These are phyloP conservation scores for Leucoptera coffeella DNA, from an alignment of 2,888 invertebrate species.

Conservation along the genomic window DNA sequence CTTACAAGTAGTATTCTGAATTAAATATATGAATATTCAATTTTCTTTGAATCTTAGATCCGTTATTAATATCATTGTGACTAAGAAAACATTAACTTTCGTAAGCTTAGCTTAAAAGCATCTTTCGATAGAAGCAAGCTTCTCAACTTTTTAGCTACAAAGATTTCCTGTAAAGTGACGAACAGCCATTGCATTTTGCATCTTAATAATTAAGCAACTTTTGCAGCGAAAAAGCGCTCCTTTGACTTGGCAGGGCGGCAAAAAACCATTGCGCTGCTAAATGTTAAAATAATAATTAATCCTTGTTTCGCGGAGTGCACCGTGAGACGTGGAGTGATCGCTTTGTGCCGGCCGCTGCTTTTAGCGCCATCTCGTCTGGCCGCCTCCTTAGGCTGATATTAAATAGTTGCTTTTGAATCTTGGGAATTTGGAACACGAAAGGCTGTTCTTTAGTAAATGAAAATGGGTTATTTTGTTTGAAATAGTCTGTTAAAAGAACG, in stretches of 20 bases:
- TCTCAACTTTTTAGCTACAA: no score
- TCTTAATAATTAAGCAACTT: conserved; percentile 50
- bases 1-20: no score
- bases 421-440: conserved; percentile 7
- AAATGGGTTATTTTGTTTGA: neutral
- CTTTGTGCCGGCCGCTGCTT: conserved; percentile 32
- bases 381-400: conserved; percentile 33
- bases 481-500: neutral
- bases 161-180: no score
- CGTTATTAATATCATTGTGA: no score
- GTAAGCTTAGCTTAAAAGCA: no score
- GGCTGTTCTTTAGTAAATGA: neutral
- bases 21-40: no score
- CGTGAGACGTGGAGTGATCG: conserved; percentile 11
- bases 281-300: conserved; percentile 54
- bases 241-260: conserved; percentile 38
- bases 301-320: conserved; percentile 15
- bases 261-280: conserved; percentile 29
- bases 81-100: no score
- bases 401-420: conserved; percentile 41
- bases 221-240: conserved; percentile 41
- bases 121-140: no score
- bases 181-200: no score
- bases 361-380: conserved; percentile 28
- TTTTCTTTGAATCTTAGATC: no score